phyloP scores from a whole-genome alignment of 2,113 vertebrate species.

The Ginglymostoma cirratum region DNA sequence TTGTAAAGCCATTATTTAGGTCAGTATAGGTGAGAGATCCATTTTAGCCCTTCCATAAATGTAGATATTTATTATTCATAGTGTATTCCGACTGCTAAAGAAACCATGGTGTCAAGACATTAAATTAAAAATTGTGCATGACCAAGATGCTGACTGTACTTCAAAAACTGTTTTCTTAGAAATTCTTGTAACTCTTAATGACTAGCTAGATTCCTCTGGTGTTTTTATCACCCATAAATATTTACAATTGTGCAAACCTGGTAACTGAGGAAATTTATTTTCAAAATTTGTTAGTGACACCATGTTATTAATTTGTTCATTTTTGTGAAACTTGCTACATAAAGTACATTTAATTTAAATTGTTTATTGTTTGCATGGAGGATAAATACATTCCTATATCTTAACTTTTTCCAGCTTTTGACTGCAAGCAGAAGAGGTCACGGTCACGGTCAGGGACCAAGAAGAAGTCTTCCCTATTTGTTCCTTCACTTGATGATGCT shows the following conservation, averaged over 20 bases:
- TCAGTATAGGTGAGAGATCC: not conserved
- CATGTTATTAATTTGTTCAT: not conserved
- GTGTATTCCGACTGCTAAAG: not conserved
- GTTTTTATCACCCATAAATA: not conserved
- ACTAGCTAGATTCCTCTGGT: not conserved
- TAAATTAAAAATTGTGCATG: not conserved
- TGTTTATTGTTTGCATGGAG: slow-evolving; percentile 41
- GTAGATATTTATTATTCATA: not conserved
- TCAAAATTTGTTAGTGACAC: not conserved
- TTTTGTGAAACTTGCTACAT: not conserved
- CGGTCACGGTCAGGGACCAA: slow-evolving; percentile 85
- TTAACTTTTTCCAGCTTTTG: slow-evolving; percentile 64
- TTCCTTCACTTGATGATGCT: slow-evolving; percentile 89
- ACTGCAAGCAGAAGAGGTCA: slow-evolving; percentile 83
- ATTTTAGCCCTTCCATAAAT: not conserved
- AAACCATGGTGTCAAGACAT: not conserved
- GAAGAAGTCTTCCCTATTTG: slow-evolving; percentile 75
- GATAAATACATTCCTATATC: slow-evolving; percentile 45
- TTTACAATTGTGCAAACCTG: not conserved
- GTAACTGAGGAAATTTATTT: not conserved
- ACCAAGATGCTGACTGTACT: not conserved
- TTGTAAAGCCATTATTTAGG: not conserved
- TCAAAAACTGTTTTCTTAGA: not conserved
- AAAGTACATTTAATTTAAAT: not conserved
- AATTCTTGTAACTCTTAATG: not conserved